Evolutionary conservation across 2,113 vertebrate genomes (phyloP), one percentile per base, ranked within the genome.

Genomic region (Phylloscopus trochilus): DNA sequence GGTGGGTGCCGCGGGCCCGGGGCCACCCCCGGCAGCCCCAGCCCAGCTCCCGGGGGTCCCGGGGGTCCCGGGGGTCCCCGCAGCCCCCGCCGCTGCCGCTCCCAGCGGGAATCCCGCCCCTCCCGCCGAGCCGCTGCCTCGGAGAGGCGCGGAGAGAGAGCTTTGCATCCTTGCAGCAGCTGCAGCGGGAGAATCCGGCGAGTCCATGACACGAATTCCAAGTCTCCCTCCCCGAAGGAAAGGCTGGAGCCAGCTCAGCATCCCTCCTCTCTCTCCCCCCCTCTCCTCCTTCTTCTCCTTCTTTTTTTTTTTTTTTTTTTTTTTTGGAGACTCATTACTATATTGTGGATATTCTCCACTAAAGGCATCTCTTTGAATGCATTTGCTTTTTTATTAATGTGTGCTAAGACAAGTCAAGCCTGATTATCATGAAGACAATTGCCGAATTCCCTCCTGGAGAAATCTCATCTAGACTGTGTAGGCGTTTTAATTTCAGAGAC

Each of bases 401-500:
- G 97, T 96, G 97, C 95, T 97, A 98, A 98, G 97, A 97, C 97
- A 89, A 98, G 97, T 97, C 97, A 97, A 95, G 98, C 96, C 98
- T 97, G 96, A 98, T 98, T 98, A 98, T 97, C 97, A 98, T 97
- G 97, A 97, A 98, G 97, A 98, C 98, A 98, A 98, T 97, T 96
- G 97, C 97, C 84, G 96, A 97, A 97, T 96, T 96, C 97, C 97
- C 97, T 98, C 97, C 96, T 97, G 97, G 98, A 97, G 97, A 97
- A 98, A 96, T 94, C 97, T 97, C 96, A 96, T 95, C 97, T 96
- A 97, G 97, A 97, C 97, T 97, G 97, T 80, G 97, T 96, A 97
- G 97, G 98, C 92, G 96, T 97, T 98, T 98, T 98, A 97, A 98
- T 98, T 98, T 98, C 98, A 98, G 97, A 97, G 97, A 96, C 97